Evolutionary conservation across 2,888 invertebrate genomes (phyloP).

Genomic region (Cheilosia impressa): DNA sequence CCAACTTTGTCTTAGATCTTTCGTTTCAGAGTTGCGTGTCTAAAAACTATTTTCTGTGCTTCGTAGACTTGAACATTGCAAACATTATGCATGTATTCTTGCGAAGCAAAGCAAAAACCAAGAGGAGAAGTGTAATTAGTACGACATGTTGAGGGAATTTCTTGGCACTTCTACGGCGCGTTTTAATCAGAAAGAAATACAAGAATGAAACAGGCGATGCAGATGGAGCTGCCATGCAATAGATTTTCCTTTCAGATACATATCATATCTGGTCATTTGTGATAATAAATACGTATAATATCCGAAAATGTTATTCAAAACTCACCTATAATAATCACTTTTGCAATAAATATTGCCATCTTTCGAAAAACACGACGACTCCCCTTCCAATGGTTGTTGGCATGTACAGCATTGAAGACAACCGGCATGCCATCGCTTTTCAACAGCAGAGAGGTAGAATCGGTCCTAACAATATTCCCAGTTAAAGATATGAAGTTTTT

Average conservation of each 20-base stretch:
- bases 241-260: constrained; percentile 36
- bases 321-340: constrained; percentile 98
- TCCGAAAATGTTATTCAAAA: constrained; percentile 50
- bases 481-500: constrained; percentile 64
- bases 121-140: constrained; percentile 70
- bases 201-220: constrained; percentile 26
- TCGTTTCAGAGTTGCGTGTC: constrained; percentile 70
- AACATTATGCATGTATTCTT: constrained; percentile 69
- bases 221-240: constrained; percentile 21
- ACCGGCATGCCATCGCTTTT: constrained; percentile 96
- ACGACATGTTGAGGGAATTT: constrained; percentile 70
- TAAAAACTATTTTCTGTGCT: constrained; percentile 73
- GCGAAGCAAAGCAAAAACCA: constrained; percentile 56
- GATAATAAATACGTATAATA: constrained; percentile 10
- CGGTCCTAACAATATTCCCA: constrained; percentile 86
- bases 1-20: constrained; percentile 69
- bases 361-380: constrained; percentile 95
- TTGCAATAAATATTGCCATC: constrained; percentile 98
- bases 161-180: constrained; percentile 57
- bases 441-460: constrained; percentile 95
- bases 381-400: constrained; percentile 93
- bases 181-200: constrained; percentile 40
- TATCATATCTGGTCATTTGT: neutral
- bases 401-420: constrained; percentile 97
- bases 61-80: constrained; percentile 72